Conservation (phyloP, 30 jellyfish, hydroid and myxozoan genomes). For the Cassiopea xamachana region DNA sequence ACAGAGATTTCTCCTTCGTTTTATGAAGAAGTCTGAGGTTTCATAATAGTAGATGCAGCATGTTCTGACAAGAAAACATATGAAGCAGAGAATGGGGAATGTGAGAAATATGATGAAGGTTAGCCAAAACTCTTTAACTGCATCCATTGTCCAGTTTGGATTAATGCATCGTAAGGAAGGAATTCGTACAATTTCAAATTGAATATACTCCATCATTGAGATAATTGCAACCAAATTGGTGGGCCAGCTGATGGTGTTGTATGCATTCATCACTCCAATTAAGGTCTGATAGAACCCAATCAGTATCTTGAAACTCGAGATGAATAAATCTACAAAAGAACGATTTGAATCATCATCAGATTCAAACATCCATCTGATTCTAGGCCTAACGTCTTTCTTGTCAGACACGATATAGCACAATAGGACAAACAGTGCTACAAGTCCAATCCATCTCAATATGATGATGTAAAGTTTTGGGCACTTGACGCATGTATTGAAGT, state of each 20-base stretch:
- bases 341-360: not conserved
- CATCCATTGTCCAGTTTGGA: constrained; percentile 21
- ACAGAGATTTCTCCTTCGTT: no score
- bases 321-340: constrained; percentile 51
- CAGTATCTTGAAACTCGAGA: constrained; percentile 38
- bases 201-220: not conserved
- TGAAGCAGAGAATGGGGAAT: not conserved
- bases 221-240: not conserved
- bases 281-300: constrained; percentile 53
- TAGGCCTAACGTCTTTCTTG: not conserved
- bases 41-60: not conserved
- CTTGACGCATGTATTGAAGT: constrained; percentile 22
- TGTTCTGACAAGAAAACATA: not conserved
- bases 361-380: not conserved
- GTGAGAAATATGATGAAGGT: constrained; percentile 4
- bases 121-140: constrained; percentile 28
- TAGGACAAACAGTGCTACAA: constrained; percentile 10
- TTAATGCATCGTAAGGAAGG: constrained; percentile 42
- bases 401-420: constrained; percentile 31
- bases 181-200: constrained; percentile 22
- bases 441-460: constrained; percentile 12
- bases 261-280: not conserved
- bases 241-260: constrained; percentile 36
- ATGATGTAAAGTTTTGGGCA: constrained; percentile 28
- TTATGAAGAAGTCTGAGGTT: not conserved